phyloP scores from a whole-genome alignment of 2,888 invertebrate genomes.

The Merodon equestris region DNA sequence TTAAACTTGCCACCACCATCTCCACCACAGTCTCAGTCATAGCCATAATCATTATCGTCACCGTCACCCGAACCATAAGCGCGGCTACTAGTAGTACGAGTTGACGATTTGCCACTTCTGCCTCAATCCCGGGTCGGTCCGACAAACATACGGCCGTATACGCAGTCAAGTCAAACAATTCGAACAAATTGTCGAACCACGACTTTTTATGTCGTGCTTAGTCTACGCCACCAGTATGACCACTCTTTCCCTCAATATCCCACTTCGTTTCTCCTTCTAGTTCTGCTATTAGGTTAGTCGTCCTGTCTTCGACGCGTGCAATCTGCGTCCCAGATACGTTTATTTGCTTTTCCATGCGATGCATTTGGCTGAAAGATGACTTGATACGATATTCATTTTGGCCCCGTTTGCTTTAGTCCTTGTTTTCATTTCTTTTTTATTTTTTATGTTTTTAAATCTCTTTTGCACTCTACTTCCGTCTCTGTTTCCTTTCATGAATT shows the following conservation, averaged over 20 bases:
- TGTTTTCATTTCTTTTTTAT: conserved; percentile 26
- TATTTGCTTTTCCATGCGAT: background rate
- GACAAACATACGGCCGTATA: conserved; percentile 21
- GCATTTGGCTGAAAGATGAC: too few relatives aligned
- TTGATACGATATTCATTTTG: background rate
- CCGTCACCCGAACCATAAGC: too few relatives aligned
- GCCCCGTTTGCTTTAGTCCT: conserved; percentile 40
- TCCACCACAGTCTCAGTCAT: background rate
- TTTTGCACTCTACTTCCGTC: background rate
- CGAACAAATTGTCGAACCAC: conserved; percentile 55
- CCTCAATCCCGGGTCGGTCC: too few relatives aligned
- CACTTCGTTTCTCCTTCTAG: too few relatives aligned
- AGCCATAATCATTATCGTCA: too few relatives aligned
- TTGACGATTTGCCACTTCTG: too few relatives aligned
- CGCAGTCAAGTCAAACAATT: conserved; percentile 56
- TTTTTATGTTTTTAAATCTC: conserved; percentile 5
- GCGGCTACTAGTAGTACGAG: too few relatives aligned
- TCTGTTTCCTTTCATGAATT: conserved; percentile 41
- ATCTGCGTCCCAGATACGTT: conserved; percentile 25
- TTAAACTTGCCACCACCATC: conserved; percentile 42
- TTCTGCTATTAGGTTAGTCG: too few relatives aligned
- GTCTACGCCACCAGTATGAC: conserved; percentile 5
- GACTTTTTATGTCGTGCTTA: conserved; percentile 43
- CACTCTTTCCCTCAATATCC: background rate
- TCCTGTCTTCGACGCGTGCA: conserved; percentile 9